Evolutionary conservation across 1,140 invertebrate genomes (phyloP).

Genomic region (Calephelis virginiensis): DNA sequence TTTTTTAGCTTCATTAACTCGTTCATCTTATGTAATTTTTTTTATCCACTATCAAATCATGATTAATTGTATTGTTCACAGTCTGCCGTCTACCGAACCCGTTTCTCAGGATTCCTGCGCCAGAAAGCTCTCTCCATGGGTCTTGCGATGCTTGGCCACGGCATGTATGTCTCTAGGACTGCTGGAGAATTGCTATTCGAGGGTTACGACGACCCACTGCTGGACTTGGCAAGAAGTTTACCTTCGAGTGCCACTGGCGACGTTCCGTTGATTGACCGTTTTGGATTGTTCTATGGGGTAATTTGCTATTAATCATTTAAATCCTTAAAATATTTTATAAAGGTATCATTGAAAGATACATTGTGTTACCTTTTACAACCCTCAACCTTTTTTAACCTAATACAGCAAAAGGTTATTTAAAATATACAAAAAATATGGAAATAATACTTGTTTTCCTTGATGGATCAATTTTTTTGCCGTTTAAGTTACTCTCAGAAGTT

Average conservation of each 20-base stretch:
- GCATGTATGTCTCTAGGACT: slow-evolving; percentile 81
- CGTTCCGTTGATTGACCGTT: slow-evolving; percentile 83
- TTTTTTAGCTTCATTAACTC: no score
- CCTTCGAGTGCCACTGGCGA: slow-evolving; percentile 74
- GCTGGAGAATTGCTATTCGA: slow-evolving; percentile 88
- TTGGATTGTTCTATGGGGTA: slow-evolving; percentile 91
- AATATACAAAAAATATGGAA: no score
- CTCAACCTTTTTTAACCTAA: no score
- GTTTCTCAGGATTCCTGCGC: slow-evolving; percentile 77
- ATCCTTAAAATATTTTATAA: no score
- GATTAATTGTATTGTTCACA: slow-evolving; percentile 55
- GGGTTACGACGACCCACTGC: slow-evolving; percentile 85
- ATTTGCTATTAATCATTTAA: slow-evolving; percentile 17
- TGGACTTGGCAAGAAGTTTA: slow-evolving; percentile 81
- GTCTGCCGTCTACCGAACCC: slow-evolving; percentile 83
- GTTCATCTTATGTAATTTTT: no score
- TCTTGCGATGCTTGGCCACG: slow-evolving; percentile 74
- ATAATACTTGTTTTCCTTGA: no score
- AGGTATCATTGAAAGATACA: not conserved
- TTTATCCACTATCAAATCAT: not conserved
- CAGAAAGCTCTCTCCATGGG: slow-evolving; percentile 80
- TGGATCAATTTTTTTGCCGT: no score
- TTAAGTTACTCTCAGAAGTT: no score
- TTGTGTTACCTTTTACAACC: no score
- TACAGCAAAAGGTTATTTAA: no score